Percentiles rank a stretch among this genome's conserved stretches.
phyloP scores from a whole-genome alignment of 2,113 vertebrate genomes.

The Peromyscus californicus region DNA sequence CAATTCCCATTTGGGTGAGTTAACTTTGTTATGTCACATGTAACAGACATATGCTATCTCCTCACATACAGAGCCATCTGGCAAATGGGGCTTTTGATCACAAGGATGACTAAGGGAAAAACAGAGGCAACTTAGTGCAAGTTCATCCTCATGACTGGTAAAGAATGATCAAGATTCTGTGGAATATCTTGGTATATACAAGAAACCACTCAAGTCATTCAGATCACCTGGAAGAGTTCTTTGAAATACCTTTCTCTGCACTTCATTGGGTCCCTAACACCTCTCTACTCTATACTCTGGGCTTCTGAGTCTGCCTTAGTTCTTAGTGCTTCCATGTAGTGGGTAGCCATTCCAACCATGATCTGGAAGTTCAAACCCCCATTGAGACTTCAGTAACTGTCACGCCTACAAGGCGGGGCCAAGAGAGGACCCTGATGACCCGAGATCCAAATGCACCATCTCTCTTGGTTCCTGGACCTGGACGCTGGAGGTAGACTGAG shows the following conservation, averaged over 20 bases:
- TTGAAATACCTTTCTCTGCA: neutral
- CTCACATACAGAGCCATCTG: slow-evolving; percentile 53
- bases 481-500: too few species aligned
- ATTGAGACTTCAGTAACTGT: too few species aligned
- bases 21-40: slow-evolving; percentile 57
- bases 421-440: too few species aligned
- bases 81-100: slow-evolving; percentile 44
- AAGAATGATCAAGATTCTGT: neutral
- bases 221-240: neutral
- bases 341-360: too few species aligned
- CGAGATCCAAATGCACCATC: too few species aligned
- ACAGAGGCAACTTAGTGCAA: neutral
- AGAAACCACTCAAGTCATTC: neutral
- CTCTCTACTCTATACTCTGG: neutral
- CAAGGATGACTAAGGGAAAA: slow-evolving; percentile 35
- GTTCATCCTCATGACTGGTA: neutral
- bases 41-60: neutral
- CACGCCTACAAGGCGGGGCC: too few species aligned
- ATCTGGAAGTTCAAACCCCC: too few species aligned
- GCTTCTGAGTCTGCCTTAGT: neutral
- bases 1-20: slow-evolving; percentile 60
- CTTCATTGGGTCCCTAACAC: neutral
- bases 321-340: neutral
- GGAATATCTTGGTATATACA: neutral
- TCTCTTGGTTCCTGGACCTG: too few species aligned